Conservation (phyloP, 2,888 invertebrate species). For the Cerceris ruficornis region DNA sequence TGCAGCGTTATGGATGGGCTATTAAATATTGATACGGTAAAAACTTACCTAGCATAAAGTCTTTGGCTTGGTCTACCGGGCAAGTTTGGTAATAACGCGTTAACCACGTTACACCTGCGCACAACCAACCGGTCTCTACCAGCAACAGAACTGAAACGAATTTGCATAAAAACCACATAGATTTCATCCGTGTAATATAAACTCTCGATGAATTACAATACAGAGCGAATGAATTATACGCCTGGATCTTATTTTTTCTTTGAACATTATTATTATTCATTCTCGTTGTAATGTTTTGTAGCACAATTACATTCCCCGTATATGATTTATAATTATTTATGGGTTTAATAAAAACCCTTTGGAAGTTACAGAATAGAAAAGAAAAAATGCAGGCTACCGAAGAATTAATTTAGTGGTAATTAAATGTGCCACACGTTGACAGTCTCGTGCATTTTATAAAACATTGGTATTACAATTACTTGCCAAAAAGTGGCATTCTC, state of each 20-base stretch:
- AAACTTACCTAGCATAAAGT: slow-evolving; percentile 88
- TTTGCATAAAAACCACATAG: neutral
- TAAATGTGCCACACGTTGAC: too few relatives aligned
- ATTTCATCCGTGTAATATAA: neutral
- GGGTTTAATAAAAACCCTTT: neutral
- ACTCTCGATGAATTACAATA: neutral
- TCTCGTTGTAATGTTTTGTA: too few relatives aligned
- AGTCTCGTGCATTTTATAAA: too few relatives aligned
- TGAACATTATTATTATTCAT: neutral
- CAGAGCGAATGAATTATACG: neutral
- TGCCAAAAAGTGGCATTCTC: too few relatives aligned
- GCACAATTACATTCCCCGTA: too few relatives aligned
- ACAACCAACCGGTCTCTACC: slow-evolving; percentile 89
- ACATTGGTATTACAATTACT: too few relatives aligned
- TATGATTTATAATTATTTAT: neutral
- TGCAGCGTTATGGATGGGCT: too few relatives aligned
- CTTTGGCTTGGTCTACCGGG: slow-evolving; percentile 87
- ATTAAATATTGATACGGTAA: too few relatives aligned
- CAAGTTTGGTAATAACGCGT: slow-evolving; percentile 87
- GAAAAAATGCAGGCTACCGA: too few relatives aligned
- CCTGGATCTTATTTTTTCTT: neutral
- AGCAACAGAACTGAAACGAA: slow-evolving; percentile 87
- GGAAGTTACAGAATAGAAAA: too few relatives aligned
- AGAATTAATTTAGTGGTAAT: too few relatives aligned
- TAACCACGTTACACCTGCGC: slow-evolving; percentile 89